Conservation (phyloP, 2,113 vertebrate genomes). For the Tamias sibiricus region DNA sequence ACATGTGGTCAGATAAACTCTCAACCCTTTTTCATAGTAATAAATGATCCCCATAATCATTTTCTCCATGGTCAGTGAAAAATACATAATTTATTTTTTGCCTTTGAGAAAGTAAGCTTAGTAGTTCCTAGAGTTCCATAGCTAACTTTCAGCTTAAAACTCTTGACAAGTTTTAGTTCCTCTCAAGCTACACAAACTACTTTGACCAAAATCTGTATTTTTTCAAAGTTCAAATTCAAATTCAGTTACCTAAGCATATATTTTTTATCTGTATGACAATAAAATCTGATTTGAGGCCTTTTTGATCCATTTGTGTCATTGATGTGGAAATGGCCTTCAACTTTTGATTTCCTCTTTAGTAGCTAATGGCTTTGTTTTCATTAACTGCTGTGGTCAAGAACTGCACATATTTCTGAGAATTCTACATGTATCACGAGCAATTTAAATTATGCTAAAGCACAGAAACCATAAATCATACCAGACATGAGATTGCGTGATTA, state of each 20-base stretch:
- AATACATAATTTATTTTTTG: constrained; percentile 43
- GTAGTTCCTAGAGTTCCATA: constrained; percentile 38
- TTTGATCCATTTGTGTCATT: constrained; percentile 51
- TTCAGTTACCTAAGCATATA: constrained; percentile 39
- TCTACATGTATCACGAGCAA: constrained; percentile 27
- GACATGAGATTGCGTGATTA: constrained; percentile 9
- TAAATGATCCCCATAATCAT: constrained; percentile 60
- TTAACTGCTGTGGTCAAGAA: constrained; percentile 58
- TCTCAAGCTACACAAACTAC: constrained; percentile 48
- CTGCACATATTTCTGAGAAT: constrained; percentile 43
- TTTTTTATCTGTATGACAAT: not conserved
- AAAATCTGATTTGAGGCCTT: constrained; percentile 25
- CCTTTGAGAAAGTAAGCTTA: constrained; percentile 51
- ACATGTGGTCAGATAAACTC: constrained; percentile 61
- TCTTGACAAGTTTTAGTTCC: constrained; percentile 55
- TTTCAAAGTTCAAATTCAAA: constrained; percentile 7
- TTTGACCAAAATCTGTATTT: constrained; percentile 59
- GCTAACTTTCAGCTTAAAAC: constrained; percentile 42
- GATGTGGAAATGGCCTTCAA: not conserved
- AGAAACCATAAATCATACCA: constrained; percentile 62
- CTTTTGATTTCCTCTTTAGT: constrained; percentile 60
- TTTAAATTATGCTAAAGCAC: constrained; percentile 48
- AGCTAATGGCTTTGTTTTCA: constrained; percentile 63
- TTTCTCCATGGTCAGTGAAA: constrained; percentile 57
- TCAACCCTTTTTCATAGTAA: constrained; percentile 56